These are phyloP conservation scores for Lepidochitona cinerea DNA, from an alignment of 2,888 invertebrate genomes.

Conservation along the genomic window DNA sequence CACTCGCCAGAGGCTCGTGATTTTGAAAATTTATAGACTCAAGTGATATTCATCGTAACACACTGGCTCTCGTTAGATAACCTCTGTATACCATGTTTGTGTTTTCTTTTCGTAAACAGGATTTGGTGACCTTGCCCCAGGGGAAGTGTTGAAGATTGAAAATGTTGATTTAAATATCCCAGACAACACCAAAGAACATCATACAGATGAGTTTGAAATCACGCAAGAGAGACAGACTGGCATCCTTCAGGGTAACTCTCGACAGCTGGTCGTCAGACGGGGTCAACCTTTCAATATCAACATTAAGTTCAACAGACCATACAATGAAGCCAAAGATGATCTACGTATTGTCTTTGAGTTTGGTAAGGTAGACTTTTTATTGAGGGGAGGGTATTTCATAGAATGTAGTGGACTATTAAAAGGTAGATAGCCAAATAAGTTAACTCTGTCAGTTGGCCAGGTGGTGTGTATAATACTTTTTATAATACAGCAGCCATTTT, in stretches of 20 bases:
- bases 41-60: too few relatives aligned
- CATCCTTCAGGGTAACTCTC: constrained; percentile 78
- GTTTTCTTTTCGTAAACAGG: not conserved
- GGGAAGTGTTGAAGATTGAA: constrained; percentile 25
- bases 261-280: constrained; percentile 80
- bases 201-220: constrained; percentile 79
- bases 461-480: too few relatives aligned
- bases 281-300: constrained; percentile 82
- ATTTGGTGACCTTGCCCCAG: not conserved
- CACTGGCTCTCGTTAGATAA: too few relatives aligned
- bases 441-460: too few relatives aligned
- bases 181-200: constrained; percentile 80
- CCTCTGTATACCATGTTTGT: not conserved
- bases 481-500: too few relatives aligned
- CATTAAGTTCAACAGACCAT: constrained; percentile 81
- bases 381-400: too few relatives aligned
- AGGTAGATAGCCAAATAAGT: too few relatives aligned
- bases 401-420: too few relatives aligned
- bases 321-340: constrained; percentile 81
- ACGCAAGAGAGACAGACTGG: constrained; percentile 71
- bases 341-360: constrained; percentile 84
- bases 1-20: too few relatives aligned
- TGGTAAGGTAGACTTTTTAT: too few relatives aligned
- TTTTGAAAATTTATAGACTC: too few relatives aligned
- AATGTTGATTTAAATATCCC: constrained; percentile 79